These are phyloP conservation scores for Paramormyrops kingsleyae DNA, from an alignment of 2,113 vertebrate genomes.

Conservation along the genomic window DNA sequence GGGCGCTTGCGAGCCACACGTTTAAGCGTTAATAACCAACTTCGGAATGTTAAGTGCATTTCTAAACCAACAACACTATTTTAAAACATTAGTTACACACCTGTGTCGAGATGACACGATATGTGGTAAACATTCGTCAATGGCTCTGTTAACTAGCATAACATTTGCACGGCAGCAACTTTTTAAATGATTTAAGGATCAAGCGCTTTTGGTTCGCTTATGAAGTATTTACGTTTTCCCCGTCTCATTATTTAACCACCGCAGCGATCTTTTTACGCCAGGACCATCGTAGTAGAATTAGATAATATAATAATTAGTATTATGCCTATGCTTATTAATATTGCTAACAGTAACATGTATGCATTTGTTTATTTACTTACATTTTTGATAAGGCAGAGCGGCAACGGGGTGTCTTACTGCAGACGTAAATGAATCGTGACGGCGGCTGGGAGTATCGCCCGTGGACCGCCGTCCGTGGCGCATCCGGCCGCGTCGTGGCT, in stretches of 20 bases:
- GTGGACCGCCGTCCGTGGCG: neutral
- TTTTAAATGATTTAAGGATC: neutral
- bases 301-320: neutral
- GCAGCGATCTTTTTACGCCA: neutral
- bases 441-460: neutral
- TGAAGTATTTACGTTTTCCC: neutral
- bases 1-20: neutral
- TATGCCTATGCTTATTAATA: neutral
- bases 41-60: neutral
- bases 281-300: neutral
- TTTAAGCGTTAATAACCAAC: neutral
- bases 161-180: neutral
- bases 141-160: neutral
- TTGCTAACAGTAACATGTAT: neutral
- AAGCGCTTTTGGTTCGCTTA: neutral
- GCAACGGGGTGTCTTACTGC: neutral
- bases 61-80: neutral
- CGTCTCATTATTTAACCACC: neutral
- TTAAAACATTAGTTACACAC: neutral
- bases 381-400: neutral
- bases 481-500: neutral
- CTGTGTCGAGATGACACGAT: neutral
- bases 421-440: neutral
- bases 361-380: neutral
- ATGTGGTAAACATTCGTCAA: neutral